Conservation (phyloP, 2,888 invertebrate genomes). For the Atrina japonica region DNA sequence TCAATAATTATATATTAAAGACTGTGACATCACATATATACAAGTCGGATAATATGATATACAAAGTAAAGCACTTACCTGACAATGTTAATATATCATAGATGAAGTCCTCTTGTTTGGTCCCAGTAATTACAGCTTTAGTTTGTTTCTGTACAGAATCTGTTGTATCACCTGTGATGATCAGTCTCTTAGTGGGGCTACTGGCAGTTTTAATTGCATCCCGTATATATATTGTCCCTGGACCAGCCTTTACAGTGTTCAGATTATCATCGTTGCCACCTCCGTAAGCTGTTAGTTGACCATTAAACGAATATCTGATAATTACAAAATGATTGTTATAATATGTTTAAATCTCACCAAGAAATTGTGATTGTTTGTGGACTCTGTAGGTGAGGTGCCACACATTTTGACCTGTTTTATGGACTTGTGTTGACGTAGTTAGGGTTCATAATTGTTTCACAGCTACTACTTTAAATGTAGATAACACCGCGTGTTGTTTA, state of each 20-base stretch:
- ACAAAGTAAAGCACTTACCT: conserved; percentile 53
- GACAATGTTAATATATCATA: conserved; percentile 56
- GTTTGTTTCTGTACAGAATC: conserved; percentile 59
- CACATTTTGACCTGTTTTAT: too few species aligned
- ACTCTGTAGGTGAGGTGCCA: too few species aligned
- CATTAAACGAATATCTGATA: conserved; percentile 57
- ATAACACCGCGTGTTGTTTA: too few species aligned
- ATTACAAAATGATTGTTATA: not conserved
- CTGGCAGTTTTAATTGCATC: conserved; percentile 45
- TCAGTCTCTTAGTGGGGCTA: conserved; percentile 46
- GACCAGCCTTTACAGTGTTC: conserved; percentile 62
- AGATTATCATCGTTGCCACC: conserved; percentile 55
- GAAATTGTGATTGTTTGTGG: too few species aligned
- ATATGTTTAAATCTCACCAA: too few species aligned
- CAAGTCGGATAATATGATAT: too few species aligned
- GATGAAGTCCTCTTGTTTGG: conserved; percentile 45
- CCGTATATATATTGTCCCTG: conserved; percentile 65
- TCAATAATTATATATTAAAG: too few species aligned
- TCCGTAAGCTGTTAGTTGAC: conserved; percentile 61
- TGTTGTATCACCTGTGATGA: conserved; percentile 54
- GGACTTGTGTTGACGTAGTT: too few species aligned
- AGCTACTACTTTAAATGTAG: too few species aligned
- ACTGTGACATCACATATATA: too few species aligned
- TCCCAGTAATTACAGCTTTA: conserved; percentile 54
- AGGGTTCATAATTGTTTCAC: too few species aligned